Evolutionary conservation across 2,797 vertebrate species (phyloP).

Genomic region (Philypnodon macrostomus): DNA sequence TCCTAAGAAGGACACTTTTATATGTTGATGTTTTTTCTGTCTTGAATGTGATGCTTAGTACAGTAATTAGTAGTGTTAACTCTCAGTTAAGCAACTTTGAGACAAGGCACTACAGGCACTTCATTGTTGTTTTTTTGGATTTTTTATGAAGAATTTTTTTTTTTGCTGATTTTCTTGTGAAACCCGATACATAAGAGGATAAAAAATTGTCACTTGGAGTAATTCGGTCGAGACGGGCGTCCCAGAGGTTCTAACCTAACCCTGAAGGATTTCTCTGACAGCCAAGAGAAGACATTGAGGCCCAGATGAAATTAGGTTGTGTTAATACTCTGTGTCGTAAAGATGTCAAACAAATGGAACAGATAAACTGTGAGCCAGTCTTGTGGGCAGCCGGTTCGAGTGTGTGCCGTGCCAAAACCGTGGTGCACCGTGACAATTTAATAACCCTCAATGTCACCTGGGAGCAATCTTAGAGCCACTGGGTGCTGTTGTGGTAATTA

Average conservation of each 20-base stretch:
- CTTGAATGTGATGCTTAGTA: slow-evolving; percentile 16
- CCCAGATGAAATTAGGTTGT: slow-evolving; percentile 68
- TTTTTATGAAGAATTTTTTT: no score
- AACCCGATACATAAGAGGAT: slow-evolving; percentile 38
- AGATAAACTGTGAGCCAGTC: slow-evolving; percentile 66
- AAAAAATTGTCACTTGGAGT: slow-evolving; percentile 56
- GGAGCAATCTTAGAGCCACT: slow-evolving; percentile 57
- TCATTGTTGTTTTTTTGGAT: no score
- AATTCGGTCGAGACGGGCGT: slow-evolving; percentile 63
- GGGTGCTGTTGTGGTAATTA: slow-evolving; percentile 62
- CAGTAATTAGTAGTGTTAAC: slow-evolving; percentile 2
- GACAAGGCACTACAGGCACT: no score
- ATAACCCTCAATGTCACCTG: slow-evolving; percentile 66
- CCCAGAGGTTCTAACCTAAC: slow-evolving; percentile 67
- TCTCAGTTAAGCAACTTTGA: neutral
- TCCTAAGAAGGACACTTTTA: slow-evolving; percentile 19
- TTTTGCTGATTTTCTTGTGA: slow-evolving; percentile 26
- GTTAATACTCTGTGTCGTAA: slow-evolving; percentile 67
- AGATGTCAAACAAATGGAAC: slow-evolving; percentile 73
- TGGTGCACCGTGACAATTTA: slow-evolving; percentile 67
- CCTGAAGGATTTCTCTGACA: slow-evolving; percentile 69
- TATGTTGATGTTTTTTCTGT: slow-evolving; percentile 11
- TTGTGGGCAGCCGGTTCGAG: slow-evolving; percentile 55
- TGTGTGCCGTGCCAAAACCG: slow-evolving; percentile 45
- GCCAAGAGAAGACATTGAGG: slow-evolving; percentile 61